Conservation (phyloP, 1,140 invertebrate species). For the Augochlora pura region DNA sequence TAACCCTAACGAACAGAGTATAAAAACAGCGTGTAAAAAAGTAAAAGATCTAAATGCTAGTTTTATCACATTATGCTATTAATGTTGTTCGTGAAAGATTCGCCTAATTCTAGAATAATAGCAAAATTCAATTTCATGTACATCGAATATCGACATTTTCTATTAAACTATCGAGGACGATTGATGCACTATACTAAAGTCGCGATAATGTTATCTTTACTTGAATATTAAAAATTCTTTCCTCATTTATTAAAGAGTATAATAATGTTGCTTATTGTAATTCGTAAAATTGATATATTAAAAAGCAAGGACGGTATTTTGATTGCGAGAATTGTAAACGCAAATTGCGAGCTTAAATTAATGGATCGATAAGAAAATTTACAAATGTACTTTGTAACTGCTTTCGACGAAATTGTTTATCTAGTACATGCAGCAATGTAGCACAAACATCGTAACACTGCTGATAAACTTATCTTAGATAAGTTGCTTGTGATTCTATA, state of each 20-base stretch:
- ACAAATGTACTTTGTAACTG: too few relatives aligned
- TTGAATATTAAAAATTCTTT: neutral
- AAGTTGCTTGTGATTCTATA: too few relatives aligned
- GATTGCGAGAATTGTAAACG: conserved; percentile 3
- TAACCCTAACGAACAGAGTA: neutral
- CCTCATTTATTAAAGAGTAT: neutral
- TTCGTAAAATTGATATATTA: neutral
- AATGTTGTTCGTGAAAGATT: neutral
- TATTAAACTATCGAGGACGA: too few relatives aligned
- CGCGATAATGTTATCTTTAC: too few relatives aligned
- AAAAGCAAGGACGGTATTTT: conserved; percentile 35
- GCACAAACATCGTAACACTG: too few relatives aligned
- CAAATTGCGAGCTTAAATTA: neutral
- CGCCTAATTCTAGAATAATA: neutral
- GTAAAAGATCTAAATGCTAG: conserved; percentile 23
- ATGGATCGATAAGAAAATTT: too few relatives aligned
- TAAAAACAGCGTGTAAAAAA: conserved; percentile 28
- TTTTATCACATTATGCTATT: conserved; percentile 23
- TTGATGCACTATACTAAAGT: neutral
- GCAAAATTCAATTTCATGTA: neutral
- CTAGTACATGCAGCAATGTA: too few relatives aligned
- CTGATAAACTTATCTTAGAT: too few relatives aligned
- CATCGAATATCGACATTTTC: neutral
- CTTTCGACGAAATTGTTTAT: too few relatives aligned
- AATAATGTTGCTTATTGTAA: too few relatives aligned